Evolutionary conservation across 2,888 invertebrate species (phyloP).

Genomic region (Plebejus anna): DNA sequence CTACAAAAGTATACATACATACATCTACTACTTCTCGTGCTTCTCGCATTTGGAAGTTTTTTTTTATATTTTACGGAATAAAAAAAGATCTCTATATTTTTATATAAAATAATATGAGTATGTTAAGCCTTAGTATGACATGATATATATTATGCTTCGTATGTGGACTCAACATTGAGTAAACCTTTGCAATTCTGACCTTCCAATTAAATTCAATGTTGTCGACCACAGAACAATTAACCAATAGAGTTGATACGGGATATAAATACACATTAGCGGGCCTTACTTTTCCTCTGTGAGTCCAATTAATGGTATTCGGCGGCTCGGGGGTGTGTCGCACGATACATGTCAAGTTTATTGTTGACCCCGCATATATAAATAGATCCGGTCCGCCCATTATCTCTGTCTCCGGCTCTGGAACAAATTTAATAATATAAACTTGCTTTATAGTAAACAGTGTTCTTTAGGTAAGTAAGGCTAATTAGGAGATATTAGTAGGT

Average conservation of each 20-base stretch:
- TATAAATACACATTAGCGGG: not conserved
- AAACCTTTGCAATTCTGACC: not conserved
- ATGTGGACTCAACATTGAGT: not conserved
- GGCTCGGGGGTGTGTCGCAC: constrained; percentile 92
- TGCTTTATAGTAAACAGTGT: too few species aligned
- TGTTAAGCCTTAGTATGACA: not conserved
- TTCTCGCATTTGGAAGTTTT: too few species aligned
- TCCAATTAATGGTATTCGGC: constrained; percentile 90
- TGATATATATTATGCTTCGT: not conserved
- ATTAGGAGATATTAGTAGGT: too few species aligned
- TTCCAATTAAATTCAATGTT: not conserved
- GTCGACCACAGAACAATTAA: not conserved
- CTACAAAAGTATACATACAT: too few species aligned
- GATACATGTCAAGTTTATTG: constrained; percentile 92
- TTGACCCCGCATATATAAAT: constrained; percentile 92
- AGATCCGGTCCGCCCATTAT: constrained; percentile 90
- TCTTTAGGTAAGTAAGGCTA: too few species aligned
- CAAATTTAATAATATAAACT: constrained; percentile 16
- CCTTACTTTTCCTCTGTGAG: constrained; percentile 87
- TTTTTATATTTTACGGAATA: too few species aligned
- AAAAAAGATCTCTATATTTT: too few species aligned
- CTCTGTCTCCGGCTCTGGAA: constrained; percentile 88
- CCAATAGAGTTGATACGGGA: not conserved
- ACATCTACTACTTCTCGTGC: not conserved
- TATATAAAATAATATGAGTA: too few species aligned